Evolutionary conservation across 1,140 invertebrate species (phyloP).

Genomic region (Heliconius himera): DNA sequence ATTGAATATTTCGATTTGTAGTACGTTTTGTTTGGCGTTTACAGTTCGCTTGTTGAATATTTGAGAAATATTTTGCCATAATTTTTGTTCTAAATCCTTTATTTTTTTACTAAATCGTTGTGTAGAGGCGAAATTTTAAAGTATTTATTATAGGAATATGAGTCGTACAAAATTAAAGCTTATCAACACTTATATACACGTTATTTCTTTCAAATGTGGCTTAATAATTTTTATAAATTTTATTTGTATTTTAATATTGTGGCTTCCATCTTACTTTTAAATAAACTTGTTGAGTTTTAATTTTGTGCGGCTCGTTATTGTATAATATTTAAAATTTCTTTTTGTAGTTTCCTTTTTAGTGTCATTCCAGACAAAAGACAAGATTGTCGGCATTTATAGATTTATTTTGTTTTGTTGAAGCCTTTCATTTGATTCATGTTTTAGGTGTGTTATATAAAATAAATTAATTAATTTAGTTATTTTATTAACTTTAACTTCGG

Average conservation of each 20-base stretch:
- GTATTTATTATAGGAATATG: slow-evolving; percentile 60
- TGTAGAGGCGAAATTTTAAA: slow-evolving; percentile 64
- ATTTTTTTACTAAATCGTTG: slow-evolving; percentile 59
- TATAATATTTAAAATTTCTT: slow-evolving; percentile 42
- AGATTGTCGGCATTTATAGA: slow-evolving; percentile 80
- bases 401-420: slow-evolving; percentile 62
- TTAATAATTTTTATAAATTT: not conserved
- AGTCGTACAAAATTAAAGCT: not conserved
- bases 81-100: slow-evolving; percentile 56
- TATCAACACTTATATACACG: not conserved
- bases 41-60: slow-evolving; percentile 57
- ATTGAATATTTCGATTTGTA: not conserved
- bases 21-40: slow-evolving; percentile 11
- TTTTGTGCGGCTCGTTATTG: not conserved
- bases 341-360: slow-evolving; percentile 64
- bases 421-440: slow-evolving; percentile 46
- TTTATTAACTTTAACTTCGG: slow-evolving; percentile 42
- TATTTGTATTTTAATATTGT: not conserved
- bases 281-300: not conserved
- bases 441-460: slow-evolving; percentile 51
- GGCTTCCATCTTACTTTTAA: not conserved
- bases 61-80: slow-evolving; percentile 77
- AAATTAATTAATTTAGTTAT: slow-evolving; percentile 63
- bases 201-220: not conserved
- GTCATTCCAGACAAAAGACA: slow-evolving; percentile 81